A percentile compares a stretch with the other conserved stretches of the same genome.
Evolutionary conservation across 1,140 invertebrate species (phyloP).

Genomic region (Drosophila auraria): DNA sequence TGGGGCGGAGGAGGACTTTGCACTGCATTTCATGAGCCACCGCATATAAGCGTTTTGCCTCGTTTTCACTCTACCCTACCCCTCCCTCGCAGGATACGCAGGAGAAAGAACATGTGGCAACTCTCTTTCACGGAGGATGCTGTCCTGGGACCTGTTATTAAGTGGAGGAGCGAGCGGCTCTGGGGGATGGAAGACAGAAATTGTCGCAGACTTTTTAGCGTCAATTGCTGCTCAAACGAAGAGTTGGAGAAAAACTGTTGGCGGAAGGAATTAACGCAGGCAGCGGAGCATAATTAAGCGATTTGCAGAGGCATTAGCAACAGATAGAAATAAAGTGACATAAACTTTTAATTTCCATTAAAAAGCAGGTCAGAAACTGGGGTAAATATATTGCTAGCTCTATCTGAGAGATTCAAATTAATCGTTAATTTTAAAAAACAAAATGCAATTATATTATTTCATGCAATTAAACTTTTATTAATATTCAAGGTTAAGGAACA

Average conservation of each 20-base stretch:
- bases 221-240: conserved; percentile 13
- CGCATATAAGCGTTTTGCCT: conserved; percentile 44
- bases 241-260: neutral
- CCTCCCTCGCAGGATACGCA: conserved; percentile 56
- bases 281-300: conserved; percentile 37
- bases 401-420: too few species aligned
- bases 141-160: conserved; percentile 51
- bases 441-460: neutral
- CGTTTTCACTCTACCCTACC: neutral
- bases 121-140: conserved; percentile 46
- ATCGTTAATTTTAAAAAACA: too few species aligned
- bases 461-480: conserved; percentile 1
- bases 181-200: conserved; percentile 32
- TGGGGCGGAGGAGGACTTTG: conserved; percentile 4
- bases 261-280: neutral
- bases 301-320: conserved; percentile 21
- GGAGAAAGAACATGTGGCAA: conserved; percentile 29
- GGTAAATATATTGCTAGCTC: too few species aligned
- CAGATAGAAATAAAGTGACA: neutral
- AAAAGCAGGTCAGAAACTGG: neutral
- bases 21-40: conserved; percentile 68
- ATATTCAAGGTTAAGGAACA: conserved; percentile 4
- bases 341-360: neutral
- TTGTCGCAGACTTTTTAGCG: conserved; percentile 64
- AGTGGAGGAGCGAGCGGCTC: conserved; percentile 43